Conservation (phyloP, 2,113 vertebrate species). For the Thalassarche chlororhynchos region DNA sequence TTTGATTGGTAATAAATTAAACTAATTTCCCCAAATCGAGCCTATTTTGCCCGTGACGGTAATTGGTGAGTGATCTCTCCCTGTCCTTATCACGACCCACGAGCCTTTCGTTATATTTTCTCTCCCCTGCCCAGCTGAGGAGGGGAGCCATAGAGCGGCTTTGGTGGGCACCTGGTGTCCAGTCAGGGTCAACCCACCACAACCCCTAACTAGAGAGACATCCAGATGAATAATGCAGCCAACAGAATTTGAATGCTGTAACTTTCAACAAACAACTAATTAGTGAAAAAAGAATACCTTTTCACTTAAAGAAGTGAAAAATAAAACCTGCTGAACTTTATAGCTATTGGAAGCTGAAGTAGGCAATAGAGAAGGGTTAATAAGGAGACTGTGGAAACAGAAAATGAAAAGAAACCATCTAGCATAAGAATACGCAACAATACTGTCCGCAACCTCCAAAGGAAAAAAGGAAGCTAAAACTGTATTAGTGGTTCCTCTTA, state of each 20-base stretch:
- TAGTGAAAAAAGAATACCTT: neutral
- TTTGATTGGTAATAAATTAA: no score
- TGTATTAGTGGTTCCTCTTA: neutral
- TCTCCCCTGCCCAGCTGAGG: neutral
- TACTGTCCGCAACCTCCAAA: neutral
- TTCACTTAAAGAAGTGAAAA: neutral
- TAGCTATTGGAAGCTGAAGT: neutral
- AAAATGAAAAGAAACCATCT: neutral
- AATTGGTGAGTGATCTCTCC: no score
- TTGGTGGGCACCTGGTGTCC: neutral
- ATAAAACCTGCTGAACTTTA: neutral
- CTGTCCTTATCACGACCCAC: no score
- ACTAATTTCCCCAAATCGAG: no score
- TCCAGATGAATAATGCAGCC: neutral
- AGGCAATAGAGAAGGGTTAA: neutral
- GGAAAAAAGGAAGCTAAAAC: neutral
- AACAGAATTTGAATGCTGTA: neutral
- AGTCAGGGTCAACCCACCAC: neutral
- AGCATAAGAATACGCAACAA: neutral
- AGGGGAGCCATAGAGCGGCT: neutral
- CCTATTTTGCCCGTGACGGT: no score
- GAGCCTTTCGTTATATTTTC: neutral
- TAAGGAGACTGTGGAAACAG: neutral
- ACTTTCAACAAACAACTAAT: neutral
- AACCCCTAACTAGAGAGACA: neutral